phyloP scores from a whole-genome alignment of 2,113 vertebrate genomes.

The Heterotis niloticus region DNA sequence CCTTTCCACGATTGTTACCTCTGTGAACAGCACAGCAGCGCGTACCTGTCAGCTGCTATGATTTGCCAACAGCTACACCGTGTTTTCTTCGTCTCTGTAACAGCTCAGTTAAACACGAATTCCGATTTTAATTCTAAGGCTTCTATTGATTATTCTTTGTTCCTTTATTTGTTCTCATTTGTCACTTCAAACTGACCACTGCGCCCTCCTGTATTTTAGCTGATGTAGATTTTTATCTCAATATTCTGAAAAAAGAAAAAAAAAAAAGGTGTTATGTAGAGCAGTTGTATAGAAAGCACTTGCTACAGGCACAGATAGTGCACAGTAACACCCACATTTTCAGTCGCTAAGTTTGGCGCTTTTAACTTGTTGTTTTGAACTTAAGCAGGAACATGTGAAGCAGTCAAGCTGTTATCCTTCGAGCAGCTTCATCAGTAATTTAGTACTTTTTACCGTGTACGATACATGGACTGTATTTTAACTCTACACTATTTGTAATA shows the following conservation, averaged over 20 bases:
- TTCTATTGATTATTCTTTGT: conserved; percentile 6
- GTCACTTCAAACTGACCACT: conserved; percentile 22
- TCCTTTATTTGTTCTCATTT: conserved; percentile 11
- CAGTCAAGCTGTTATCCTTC: conserved; percentile 26
- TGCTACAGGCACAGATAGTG: conserved; percentile 29
- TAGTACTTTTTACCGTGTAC: conserved; percentile 11
- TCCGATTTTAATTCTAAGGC: conserved; percentile 17
- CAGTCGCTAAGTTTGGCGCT: conserved; percentile 40
- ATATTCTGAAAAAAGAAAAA: too few species aligned
- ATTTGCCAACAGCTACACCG: conserved; percentile 43
- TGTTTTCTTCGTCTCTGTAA: conserved; percentile 1
- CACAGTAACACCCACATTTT: conserved; percentile 48
- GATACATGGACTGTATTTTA: background rate
- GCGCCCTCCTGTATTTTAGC: conserved; percentile 15
- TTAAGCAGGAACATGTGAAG: conserved; percentile 49
- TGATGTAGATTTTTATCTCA: conserved; percentile 28
- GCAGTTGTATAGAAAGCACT: conserved; percentile 33
- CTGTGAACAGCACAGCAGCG: conserved; percentile 44
- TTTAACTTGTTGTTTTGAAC: conserved; percentile 50
- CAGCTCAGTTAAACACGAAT: conserved; percentile 18
- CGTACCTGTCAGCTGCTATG: conserved; percentile 37
- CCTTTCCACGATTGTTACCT: conserved; percentile 57
- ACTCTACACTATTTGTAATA: background rate
- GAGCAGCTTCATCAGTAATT: background rate
- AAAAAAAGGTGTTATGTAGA: conserved; percentile 52